Percentiles rank a stretch among this genome's conserved stretches.
Evolutionary conservation across 2,797 vertebrate species (phyloP).

Genomic region (Parotocinclus haroldoi): DNA sequence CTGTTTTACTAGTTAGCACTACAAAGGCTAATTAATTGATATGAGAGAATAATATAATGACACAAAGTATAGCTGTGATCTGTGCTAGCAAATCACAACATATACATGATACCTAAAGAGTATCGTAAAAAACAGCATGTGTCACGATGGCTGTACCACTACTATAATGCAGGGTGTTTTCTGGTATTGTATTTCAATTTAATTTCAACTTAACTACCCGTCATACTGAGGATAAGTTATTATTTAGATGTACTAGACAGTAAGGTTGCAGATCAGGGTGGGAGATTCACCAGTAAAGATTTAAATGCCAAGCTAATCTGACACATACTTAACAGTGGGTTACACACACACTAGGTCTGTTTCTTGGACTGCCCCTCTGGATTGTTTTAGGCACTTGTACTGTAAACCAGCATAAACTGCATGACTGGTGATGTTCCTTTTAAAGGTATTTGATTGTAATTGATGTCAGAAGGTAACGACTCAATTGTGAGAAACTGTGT

Average conservation of each 20-base stretch:
- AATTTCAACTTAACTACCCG: no score
- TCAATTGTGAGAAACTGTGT: constrained; percentile 70
- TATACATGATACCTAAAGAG: no score
- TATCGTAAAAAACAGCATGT: no score
- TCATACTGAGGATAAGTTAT: no score
- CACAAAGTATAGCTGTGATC: no score
- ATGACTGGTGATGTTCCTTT: constrained; percentile 1
- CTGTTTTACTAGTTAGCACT: no score
- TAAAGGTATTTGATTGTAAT: constrained; percentile 12
- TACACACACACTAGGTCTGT: neutral
- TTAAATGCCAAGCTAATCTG: constrained; percentile 3
- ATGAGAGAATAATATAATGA: no score
- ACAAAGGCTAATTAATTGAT: no score
- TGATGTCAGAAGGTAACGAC: constrained; percentile 45
- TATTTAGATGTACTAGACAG: no score
- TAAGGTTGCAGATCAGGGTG: neutral
- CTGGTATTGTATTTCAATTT: neutral
- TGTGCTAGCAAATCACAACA: no score
- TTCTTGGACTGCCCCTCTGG: neutral
- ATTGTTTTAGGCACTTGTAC: constrained; percentile 8
- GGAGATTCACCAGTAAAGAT: neutral
- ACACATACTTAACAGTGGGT: constrained; percentile 3
- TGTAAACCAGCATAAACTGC: constrained; percentile 7
- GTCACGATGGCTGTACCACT: no score
- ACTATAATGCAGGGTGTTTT: neutral